A percentile compares a stretch with the other conserved stretches of the same genome.
Evolutionary conservation across 2,888 invertebrate species (phyloP).

Genomic region (Dendrolimus houi): DNA sequence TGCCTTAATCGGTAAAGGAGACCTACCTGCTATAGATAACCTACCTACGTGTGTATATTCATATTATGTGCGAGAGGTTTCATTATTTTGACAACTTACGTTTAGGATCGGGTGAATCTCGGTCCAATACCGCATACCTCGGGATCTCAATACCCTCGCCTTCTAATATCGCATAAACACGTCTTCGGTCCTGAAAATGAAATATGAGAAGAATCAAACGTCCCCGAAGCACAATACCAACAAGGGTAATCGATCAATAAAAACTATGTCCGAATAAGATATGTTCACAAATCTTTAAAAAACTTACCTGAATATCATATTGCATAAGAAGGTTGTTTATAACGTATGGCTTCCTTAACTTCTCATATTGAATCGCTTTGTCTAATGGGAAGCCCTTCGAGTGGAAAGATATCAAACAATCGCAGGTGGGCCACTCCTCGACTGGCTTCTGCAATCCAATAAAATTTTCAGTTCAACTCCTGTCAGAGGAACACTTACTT

Average conservation of each 20-base stretch:
- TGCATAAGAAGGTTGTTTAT: conserved; percentile 99
- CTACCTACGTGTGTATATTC: too few species aligned
- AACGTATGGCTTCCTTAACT: conserved; percentile 94
- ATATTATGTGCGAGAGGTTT: too few species aligned
- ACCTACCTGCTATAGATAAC: too few species aligned
- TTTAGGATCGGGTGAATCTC: conserved; percentile 94
- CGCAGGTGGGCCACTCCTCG: conserved; percentile 98
- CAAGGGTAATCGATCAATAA: too few species aligned
- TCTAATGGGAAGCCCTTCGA: conserved; percentile 99
- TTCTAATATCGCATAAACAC: conserved; percentile 96
- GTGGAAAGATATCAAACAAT: conserved; percentile 98
- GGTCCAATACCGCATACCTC: conserved; percentile 96
- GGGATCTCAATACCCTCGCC: conserved; percentile 98
- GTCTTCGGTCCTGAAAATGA: conserved; percentile 85
- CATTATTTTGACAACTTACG: conserved; percentile 73
- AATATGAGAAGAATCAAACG: too few species aligned
- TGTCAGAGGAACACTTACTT: not conserved
- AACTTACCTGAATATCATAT: conserved; percentile 92
- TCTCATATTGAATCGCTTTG: conserved; percentile 97
- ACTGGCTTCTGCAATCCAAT: conserved; percentile 84
- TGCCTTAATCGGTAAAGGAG: too few species aligned
- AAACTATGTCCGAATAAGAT: too few species aligned
- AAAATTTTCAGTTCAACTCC: not conserved
- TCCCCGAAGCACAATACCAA: too few species aligned
- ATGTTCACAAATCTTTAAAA: not conserved